Conservation (phyloP, 2,113 vertebrate species). For the Camarhynchus parvulus region DNA sequence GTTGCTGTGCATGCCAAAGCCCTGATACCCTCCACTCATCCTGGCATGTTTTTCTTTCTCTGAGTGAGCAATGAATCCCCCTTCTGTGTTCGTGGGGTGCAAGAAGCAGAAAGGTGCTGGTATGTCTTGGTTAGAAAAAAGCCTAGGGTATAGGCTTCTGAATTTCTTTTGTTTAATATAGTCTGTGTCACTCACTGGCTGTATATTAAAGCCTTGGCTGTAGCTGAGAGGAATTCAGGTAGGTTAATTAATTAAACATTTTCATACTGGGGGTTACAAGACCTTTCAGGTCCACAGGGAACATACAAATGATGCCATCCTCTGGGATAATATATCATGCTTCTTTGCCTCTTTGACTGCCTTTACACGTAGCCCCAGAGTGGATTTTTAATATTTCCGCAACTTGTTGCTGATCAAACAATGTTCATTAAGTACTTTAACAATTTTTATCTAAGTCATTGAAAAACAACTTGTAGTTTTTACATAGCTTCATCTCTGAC, state of each 20-base stretch:
- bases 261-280: not conserved
- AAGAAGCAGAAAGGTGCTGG: not conserved
- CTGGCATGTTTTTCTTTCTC: not conserved
- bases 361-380: not conserved
- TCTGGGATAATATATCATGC: not conserved
- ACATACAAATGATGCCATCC: not conserved
- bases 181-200: not conserved
- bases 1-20: not conserved
- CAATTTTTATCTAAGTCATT: not conserved
- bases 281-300: slow-evolving; percentile 10
- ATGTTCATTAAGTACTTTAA: not conserved
- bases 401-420: not conserved
- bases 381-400: not conserved
- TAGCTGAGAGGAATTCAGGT: not conserved
- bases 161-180: not conserved
- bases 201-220: not conserved
- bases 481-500: not conserved
- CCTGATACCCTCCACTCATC: not conserved
- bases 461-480: not conserved
- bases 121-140: not conserved
- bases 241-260: slow-evolving; percentile 48
- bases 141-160: not conserved
- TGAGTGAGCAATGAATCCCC: not conserved
- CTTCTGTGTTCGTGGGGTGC: not conserved
- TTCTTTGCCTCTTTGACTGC: not conserved